Evolutionary conservation across 2,113 vertebrate species (phyloP), one percentile per base, ranked within the genome.

Genomic region (Aphyosemion australe): DNA sequence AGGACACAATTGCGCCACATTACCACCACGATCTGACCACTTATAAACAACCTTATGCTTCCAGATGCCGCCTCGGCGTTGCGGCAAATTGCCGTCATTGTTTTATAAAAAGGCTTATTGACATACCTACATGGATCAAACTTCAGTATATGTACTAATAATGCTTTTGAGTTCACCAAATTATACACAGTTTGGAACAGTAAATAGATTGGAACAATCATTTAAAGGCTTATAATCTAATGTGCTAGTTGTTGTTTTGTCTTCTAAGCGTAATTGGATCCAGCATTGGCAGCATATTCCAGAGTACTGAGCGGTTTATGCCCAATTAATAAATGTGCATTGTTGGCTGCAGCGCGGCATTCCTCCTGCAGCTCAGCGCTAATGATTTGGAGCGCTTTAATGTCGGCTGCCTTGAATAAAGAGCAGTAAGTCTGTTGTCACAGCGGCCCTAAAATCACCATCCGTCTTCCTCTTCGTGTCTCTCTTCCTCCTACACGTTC

Each of bases 311-410:
- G 82, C 66, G 75, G 57, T 87, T 87, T 75, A 78, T 79, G 64
- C 79, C 80, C 78, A 85, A 85, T 88, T 83, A 89, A 84, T 84
- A 79, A 74, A 75, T 83, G 75, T 67, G 61, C 55, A 46, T 64
- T 65, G 70, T 57, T 81, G 76, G 83, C 84, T 60, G 65, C 48
- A 21, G 79, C 18, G 2, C 49, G 43, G 69, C 58, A 47, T 82
- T 86, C 69, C 81, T 87, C 69, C 67, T 53, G 79, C 74, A 85
- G 80, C 72, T 87, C 82, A 66, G 15, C 20, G 59, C 77, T 87
- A 80, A 87, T 88, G 80, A 90, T 83, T 81, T 72, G 70, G 69
- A 82, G 82, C 45, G 41, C 76, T 86, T 87, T 86, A 80, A 79
- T 84, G 82, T 87, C 21, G 61, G 66, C 85, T 76, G 82, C 74